Evolutionary conservation across 2,797 vertebrate genomes (phyloP).

Genomic region (Cottoperca gobio): DNA sequence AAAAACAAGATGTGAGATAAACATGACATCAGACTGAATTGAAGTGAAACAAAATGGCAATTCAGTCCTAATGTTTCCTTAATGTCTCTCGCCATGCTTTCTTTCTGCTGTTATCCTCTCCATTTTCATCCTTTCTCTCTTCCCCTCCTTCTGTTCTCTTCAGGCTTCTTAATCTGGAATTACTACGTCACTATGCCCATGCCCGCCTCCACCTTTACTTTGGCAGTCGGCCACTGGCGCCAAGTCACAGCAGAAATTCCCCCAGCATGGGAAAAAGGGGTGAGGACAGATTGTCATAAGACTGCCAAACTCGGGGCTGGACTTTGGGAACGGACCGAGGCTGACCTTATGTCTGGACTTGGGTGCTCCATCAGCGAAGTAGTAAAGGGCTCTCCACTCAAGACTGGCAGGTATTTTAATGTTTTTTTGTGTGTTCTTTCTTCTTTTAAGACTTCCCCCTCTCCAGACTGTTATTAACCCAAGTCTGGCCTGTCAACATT

Average conservation of each 20-base stretch:
- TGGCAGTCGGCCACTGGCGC: conserved; percentile 93
- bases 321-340: conserved; percentile 26
- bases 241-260: conserved; percentile 80
- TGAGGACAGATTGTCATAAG: conserved; percentile 24
- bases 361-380: conserved; percentile 52
- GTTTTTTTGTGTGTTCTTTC: conserved; percentile 59
- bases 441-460: conserved; percentile 46
- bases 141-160: conserved; percentile 17
- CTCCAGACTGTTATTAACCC: conserved; percentile 71
- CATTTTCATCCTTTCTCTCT: conserved; percentile 23
- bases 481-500: conserved; percentile 63
- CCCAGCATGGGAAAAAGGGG: conserved; percentile 36
- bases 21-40: background rate
- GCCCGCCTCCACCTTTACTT: conserved; percentile 96
- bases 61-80: background rate
- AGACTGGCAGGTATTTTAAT: conserved; percentile 80
- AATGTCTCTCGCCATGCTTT: background rate
- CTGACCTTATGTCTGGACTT: conserved; percentile 52
- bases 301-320: conserved; percentile 25
- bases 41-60: background rate
- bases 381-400: conserved; percentile 57
- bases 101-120: conserved; percentile 9
- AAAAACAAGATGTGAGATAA: background rate
- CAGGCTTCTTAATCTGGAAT: conserved; percentile 89
- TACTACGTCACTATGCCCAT: conserved; percentile 98